These are phyloP conservation scores for Odontomachus brunneus DNA, from an alignment of 1,140 invertebrate genomes.

Conservation along the genomic window DNA sequence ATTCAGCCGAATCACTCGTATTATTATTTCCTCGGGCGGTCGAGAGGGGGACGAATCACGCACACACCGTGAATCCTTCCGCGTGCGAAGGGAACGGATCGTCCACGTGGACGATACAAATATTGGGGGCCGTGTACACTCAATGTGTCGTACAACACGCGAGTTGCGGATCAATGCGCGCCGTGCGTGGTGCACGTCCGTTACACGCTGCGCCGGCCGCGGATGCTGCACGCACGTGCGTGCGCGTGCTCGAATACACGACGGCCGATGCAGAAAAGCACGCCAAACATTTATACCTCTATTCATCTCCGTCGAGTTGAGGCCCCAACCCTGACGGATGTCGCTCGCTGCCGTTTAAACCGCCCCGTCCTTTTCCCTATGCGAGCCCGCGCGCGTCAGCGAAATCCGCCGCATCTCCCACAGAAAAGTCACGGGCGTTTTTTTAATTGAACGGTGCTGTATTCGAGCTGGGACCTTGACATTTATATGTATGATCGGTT, in stretches of 20 bases:
- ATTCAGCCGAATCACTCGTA: background rate
- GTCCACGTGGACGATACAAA: slow-evolving; percentile 56
- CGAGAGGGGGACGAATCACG: slow-evolving; percentile 40
- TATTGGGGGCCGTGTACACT: slow-evolving; percentile 45
- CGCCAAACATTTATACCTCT: slow-evolving; percentile 57
- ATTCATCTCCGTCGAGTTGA: slow-evolving; percentile 51
- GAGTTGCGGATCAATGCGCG: slow-evolving; percentile 23
- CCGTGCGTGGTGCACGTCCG: slow-evolving; percentile 15
- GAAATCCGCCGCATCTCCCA: slow-evolving; percentile 21
- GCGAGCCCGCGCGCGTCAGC: background rate
- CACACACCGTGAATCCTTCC: slow-evolving; percentile 12
- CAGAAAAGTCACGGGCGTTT: background rate
- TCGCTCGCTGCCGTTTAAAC: slow-evolving; percentile 48
- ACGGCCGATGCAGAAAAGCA: slow-evolving; percentile 49
- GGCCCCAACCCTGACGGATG: slow-evolving; percentile 40
- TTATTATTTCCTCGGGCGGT: slow-evolving; percentile 33
- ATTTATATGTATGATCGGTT: too few relatives aligned
- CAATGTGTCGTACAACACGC: slow-evolving; percentile 44
- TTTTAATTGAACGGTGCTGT: background rate
- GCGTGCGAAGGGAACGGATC: slow-evolving; percentile 35
- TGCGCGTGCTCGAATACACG: slow-evolving; percentile 44
- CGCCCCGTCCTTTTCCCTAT: slow-evolving; percentile 4
- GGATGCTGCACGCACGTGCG: slow-evolving; percentile 41
- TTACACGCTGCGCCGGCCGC: slow-evolving; percentile 11
- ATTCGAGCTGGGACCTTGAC: background rate